phyloP scores from a whole-genome alignment of 2,113 vertebrate genomes.

The Petroica traversi region DNA sequence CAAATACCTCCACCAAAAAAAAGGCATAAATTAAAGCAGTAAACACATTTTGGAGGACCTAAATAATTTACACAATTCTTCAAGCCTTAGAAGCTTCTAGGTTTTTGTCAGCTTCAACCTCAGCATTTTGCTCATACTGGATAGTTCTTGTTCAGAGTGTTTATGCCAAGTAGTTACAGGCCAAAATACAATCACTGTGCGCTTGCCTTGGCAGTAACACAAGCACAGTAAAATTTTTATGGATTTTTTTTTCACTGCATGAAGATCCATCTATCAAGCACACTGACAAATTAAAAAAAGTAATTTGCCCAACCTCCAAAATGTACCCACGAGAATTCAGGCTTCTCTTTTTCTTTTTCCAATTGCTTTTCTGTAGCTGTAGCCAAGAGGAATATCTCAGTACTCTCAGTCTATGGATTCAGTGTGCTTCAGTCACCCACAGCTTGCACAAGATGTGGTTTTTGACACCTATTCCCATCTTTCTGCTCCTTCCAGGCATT shows the following conservation, averaged over 20 bases:
- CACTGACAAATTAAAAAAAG: slow-evolving; percentile 35
- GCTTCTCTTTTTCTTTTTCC: not conserved
- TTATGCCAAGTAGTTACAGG: slow-evolving; percentile 32
- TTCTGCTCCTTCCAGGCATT: slow-evolving; percentile 69
- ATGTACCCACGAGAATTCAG: not conserved
- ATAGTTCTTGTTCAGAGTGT: not conserved
- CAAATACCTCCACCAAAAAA: not conserved
- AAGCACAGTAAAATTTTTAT: slow-evolving; percentile 38
- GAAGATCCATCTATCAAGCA: slow-evolving; percentile 19
- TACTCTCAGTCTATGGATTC: not conserved
- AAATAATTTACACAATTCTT: not conserved
- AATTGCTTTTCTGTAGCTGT: not conserved
- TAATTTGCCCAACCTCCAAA: not conserved
- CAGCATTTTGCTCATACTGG: slow-evolving; percentile 1
- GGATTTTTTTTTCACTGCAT: not conserved
- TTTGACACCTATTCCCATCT: not conserved
- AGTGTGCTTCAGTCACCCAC: not conserved
- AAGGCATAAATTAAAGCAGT: not conserved
- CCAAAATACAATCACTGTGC: not conserved
- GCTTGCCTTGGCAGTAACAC: slow-evolving; percentile 7
- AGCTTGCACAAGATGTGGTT: not conserved
- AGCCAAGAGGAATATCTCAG: not conserved
- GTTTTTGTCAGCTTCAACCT: slow-evolving; percentile 4
- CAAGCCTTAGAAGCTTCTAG: not conserved
- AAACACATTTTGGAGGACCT: not conserved